phyloP scores from a whole-genome alignment of 2,888 invertebrate genomes.

The Scaptomyza reducta region DNA sequence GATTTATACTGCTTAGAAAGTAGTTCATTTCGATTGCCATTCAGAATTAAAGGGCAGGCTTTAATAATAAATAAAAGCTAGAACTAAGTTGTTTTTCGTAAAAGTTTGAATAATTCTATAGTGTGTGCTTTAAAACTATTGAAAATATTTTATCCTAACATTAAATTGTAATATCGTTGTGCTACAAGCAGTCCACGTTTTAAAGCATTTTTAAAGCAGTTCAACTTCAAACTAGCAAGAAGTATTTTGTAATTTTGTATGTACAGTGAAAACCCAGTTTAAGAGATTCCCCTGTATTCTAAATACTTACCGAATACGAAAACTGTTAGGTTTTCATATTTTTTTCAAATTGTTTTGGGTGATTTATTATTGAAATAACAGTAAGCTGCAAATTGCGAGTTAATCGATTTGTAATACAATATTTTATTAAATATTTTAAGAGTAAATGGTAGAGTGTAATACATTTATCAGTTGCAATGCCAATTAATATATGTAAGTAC shows the following conservation, averaged over 20 bases:
- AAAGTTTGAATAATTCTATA: too few relatives aligned
- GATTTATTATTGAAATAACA: not conserved
- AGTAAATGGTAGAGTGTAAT: conserved; percentile 20
- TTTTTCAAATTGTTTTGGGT: too few relatives aligned
- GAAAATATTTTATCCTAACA: too few relatives aligned
- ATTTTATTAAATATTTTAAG: conserved; percentile 37
- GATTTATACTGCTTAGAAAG: not conserved
- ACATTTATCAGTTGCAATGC: conserved; percentile 20
- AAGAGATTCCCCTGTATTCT: too few relatives aligned
- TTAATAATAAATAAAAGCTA: too few relatives aligned
- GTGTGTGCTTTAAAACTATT: too few relatives aligned
- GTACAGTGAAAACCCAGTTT: too few relatives aligned
- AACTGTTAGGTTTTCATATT: not conserved
- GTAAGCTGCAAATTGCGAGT: not conserved
- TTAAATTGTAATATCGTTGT: too few relatives aligned
- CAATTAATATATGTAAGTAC: conserved; percentile 4
- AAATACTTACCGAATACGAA: not conserved
- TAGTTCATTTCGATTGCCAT: not conserved
- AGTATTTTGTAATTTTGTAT: too few relatives aligned
- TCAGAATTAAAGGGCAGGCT: too few relatives aligned
- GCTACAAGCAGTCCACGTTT: not conserved
- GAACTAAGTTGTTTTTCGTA: too few relatives aligned
- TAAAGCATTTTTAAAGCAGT: not conserved
- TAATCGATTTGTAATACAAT: conserved; percentile 22
- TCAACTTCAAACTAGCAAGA: not conserved